phyloP scores from a whole-genome alignment of 1,140 invertebrate genomes.

The Zaprionus taronus region DNA sequence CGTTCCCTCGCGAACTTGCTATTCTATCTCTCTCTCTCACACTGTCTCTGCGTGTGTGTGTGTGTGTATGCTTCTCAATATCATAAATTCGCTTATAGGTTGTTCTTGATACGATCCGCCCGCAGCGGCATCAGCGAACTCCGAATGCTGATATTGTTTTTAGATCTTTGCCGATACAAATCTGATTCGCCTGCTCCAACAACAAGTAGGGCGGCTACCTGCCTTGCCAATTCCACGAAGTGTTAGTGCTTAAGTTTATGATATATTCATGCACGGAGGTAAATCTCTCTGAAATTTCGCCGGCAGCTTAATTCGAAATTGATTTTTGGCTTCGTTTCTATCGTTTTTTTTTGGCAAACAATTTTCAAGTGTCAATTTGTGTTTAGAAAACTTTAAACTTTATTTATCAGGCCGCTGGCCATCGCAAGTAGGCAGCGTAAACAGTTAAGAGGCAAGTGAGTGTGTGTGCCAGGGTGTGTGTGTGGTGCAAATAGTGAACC shows the following conservation, averaged over 20 bases:
- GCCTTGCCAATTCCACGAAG: constrained; percentile 67
- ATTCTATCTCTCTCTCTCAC: not conserved
- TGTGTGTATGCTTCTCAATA: constrained; percentile 19
- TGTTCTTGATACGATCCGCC: constrained; percentile 37
- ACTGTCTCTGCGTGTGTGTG: too few relatives aligned
- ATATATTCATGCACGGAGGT: constrained; percentile 21
- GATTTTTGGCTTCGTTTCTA: constrained; percentile 47
- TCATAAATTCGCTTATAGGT: constrained; percentile 48
- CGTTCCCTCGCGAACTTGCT: constrained; percentile 5
- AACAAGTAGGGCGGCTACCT: constrained; percentile 69
- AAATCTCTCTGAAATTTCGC: constrained; percentile 13
- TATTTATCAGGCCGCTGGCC: constrained; percentile 71
- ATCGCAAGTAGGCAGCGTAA: constrained; percentile 73
- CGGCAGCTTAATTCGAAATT: constrained; percentile 76
- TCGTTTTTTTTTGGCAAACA: constrained; percentile 65
- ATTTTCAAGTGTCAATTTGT: constrained; percentile 81
- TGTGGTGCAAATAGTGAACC: constrained; percentile 26
- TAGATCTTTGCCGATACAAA: constrained; percentile 78
- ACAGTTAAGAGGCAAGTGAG: constrained; percentile 61
- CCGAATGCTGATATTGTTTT: constrained; percentile 29
- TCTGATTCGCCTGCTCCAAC: constrained; percentile 46
- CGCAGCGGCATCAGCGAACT: constrained; percentile 36
- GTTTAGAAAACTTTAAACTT: constrained; percentile 77
- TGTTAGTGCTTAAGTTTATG: constrained; percentile 55
- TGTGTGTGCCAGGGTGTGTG: constrained; percentile 14